Base-by-base conservation (phyloP, 2,113 vertebrate genomes). In the Isichthys henryi region DNA sequence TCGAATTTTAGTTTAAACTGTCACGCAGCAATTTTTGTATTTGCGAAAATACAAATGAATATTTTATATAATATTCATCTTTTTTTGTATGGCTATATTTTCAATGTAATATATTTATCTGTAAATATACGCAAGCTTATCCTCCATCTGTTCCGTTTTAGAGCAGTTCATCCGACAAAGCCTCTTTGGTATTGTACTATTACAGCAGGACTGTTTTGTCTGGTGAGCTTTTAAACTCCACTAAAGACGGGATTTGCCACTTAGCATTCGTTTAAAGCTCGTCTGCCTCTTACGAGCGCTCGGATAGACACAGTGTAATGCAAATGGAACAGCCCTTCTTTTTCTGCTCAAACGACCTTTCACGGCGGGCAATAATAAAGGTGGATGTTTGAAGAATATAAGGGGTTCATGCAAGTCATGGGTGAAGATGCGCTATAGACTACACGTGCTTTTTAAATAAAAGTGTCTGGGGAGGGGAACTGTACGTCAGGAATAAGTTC, bases 201-300 rank as follows among this genome's bases (percentile, higher is more conserved):
- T 46, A 84, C 10, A 43, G 82, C 43, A 45, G 45, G 82, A 48
- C 39, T 45, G 39, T 83, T 86, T 86, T 86, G 84, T 86, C 49
- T 13, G n/a, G 48, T 53, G 49, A 31, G 48, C 85, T 86, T 86
- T 83, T 85, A 91, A 84, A 87, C 23, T 50, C 35, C 13, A 21
- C 15, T n/a, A 6, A 43, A 77, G 49, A 90, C 87, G 27, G 50
- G 84, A 82, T 45, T 48, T 50, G 62, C 87, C 62, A 89, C 87
- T 90, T 91, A 88, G 88, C 87, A 92, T 89, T 86, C 53, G 89
- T 90, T 91, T 92, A 92, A 92, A 90, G 84, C 90, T 89, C 85
- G 88, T 89, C 88, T 91, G 88, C 46, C 86, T 89, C 87, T 92
- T 92, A 90, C 88, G 53, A 92, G 85, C 84, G 90, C 84, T 87